Percentiles rank a stretch among this genome's conserved stretches.
Evolutionary conservation across 2,113 vertebrate genomes (phyloP).

Genomic region (Isichthys henryi): DNA sequence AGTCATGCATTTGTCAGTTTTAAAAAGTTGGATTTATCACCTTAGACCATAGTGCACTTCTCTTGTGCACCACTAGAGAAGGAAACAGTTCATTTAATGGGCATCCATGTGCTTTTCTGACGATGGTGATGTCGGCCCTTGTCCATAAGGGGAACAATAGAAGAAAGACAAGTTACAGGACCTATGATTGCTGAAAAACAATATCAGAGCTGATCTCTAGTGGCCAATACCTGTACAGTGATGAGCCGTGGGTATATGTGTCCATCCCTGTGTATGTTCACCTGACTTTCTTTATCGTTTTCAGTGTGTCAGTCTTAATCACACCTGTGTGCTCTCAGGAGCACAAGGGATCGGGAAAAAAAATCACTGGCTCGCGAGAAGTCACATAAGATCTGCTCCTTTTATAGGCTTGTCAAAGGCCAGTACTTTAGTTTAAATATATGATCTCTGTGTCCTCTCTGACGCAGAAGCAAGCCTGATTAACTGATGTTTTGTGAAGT

Average conservation of each 20-base stretch:
- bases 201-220: background rate
- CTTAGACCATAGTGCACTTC: background rate
- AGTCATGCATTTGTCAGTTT: slow-evolving; percentile 16
- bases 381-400: background rate
- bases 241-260: background rate
- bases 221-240: background rate
- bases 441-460: background rate
- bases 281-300: background rate
- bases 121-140: background rate
- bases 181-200: slow-evolving; percentile 10
- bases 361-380: background rate
- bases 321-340: background rate
- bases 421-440: background rate
- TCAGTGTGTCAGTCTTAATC: background rate
- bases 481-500: background rate
- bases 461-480: background rate
- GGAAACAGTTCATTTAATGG: background rate
- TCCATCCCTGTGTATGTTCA: background rate
- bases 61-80: slow-evolving; percentile 3
- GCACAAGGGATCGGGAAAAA: background rate
- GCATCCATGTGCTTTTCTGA: background rate
- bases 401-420: background rate
- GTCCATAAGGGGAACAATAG: background rate
- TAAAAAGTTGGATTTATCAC: background rate
- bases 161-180: background rate